phyloP scores from a whole-genome alignment of 1,140 invertebrate species.

The Drosophila varians region DNA sequence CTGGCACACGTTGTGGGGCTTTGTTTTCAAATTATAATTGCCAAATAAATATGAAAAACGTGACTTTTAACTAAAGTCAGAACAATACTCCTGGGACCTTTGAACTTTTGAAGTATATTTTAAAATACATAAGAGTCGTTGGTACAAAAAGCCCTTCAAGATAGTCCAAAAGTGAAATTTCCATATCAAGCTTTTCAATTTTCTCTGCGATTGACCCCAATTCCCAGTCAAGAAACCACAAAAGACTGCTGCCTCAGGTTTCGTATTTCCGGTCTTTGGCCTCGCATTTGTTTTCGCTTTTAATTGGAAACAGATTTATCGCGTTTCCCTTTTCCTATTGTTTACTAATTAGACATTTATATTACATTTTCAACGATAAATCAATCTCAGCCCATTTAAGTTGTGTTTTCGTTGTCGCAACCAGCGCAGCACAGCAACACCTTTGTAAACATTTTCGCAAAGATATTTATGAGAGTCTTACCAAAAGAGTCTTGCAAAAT shows the following conservation, averaged over 20 bases:
- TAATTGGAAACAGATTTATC: slow-evolving; percentile 60
- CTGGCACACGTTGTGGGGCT: slow-evolving; percentile 69
- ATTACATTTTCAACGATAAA: slow-evolving; percentile 34
- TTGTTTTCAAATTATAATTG: slow-evolving; percentile 46
- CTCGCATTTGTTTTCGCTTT: not conserved
- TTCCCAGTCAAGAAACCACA: slow-evolving; percentile 54
- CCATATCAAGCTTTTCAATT: slow-evolving; percentile 38
- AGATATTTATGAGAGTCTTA: slow-evolving; percentile 60
- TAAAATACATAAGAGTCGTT: not conserved
- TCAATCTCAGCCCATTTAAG: slow-evolving; percentile 16
- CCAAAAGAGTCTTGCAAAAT: slow-evolving; percentile 58
- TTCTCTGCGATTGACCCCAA: slow-evolving; percentile 66
- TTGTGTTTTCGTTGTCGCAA: slow-evolving; percentile 54
- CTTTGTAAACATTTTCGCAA: slow-evolving; percentile 58
- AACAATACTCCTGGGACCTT: slow-evolving; percentile 8
- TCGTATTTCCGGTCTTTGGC: slow-evolving; percentile 54
- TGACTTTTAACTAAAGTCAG: slow-evolving; percentile 35
- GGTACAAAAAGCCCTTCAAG: not conserved
- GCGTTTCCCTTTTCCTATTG: slow-evolving; percentile 26
- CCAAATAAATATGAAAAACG: slow-evolving; percentile 73
- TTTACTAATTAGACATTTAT: slow-evolving; percentile 62
- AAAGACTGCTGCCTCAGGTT: slow-evolving; percentile 24
- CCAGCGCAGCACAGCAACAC: slow-evolving; percentile 59
- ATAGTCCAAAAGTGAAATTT: slow-evolving; percentile 57
- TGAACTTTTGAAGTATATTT: slow-evolving; percentile 14